Evolutionary conservation across 2,113 vertebrate genomes (phyloP), one percentile per base, ranked within the genome.

Genomic region (Pseudopodoces humilis): DNA sequence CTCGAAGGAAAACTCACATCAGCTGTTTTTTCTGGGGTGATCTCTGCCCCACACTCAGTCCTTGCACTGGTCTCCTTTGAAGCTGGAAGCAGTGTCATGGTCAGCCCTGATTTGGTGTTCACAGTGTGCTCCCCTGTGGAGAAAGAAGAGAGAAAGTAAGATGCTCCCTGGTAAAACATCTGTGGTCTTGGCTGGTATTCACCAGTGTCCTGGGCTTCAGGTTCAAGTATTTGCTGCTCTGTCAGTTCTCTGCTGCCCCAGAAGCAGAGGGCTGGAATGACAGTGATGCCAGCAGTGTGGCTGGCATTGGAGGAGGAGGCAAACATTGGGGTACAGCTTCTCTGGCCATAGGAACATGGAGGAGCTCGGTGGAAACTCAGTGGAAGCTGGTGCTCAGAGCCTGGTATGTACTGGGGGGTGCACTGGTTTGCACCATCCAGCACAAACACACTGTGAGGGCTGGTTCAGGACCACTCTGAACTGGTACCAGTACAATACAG

Each of bases 271-370:
- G 8, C 44, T 49, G 22, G 53, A 3, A 0, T 52, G 33, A 16
- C 2, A 30, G 70, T 2, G n/a, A 16, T 23, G 15, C 70, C 76
- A 43, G 60, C 30, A 17, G 33, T 1, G 39, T 7, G 2, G 33
- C 65, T 84, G 84, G 39, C 31, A 15, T 3, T 6, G 2, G 41
- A 22, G 41, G 10, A 8, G 35, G 33, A 69, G 13, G 16, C 15
- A 1, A 10, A 27, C 9, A 11, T 17, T 5, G 2, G 53, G 27
- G 7, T 47, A 14, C 0, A 0, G 53, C 67, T 65, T 70, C 62
- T 37, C 50, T 63, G 68, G 83, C 0, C 1, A 9, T 20, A 53
- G 37, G 43, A 59, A 50, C 23, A 11, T 19, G 31, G 31, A 77
- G 72, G 52, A 67, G 8, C 55, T 33, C 6, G 0, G 13, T 43